Base-by-base conservation (phyloP, 2,888 invertebrate species). In the Phania funesta region DNA sequence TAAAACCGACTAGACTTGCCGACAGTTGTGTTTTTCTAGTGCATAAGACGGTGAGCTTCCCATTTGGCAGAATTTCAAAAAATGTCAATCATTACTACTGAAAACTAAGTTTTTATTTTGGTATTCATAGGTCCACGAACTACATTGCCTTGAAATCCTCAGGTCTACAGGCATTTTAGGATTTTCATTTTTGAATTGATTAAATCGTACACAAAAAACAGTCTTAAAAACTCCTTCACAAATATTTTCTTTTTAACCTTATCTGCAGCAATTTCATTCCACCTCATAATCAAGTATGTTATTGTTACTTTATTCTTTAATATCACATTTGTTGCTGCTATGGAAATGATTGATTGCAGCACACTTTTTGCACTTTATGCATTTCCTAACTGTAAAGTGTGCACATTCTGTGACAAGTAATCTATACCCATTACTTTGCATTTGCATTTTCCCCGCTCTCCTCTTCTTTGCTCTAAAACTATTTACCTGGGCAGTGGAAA, bases 361-460 rank as follows among this genome's bases (percentile, higher is more conserved):
- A 64, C 18, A 65, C 46, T 64, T 44, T 65, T 54, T 65, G 54
- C 5, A 44, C 56, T 26, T 74, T 5, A 64, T 54, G 44, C 44
- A 8, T 24, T 44, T 44, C 52, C 35, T 74, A 74, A 74, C 64
- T 44, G 64, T 56, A 46, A 64, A 73, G 7, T 52, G 8, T 9
- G 18, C n/a, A 35, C 16, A 65, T 56, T 54, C 56, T 38, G 38
- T 18, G 56, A 44, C 54, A 54, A 54, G 64, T 64, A 74, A 74
- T 74, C 64, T 46, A 74, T 56, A 74, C 18, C 64, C 64, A 74
- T 74, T 74, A 64, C 64, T 54, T 56, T 48, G 54, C 32, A 35
- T 18, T 8, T 32, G 4, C 20, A 26, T 3, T 46, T 71, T 26
- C 16, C 11, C 24, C 48, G 7, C 35, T n/a, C 24, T 5, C 35